Evolutionary conservation across 2,888 invertebrate genomes (phyloP), one percentile per base, ranked within the genome.

Genomic region (Endomychus coccineus): DNA sequence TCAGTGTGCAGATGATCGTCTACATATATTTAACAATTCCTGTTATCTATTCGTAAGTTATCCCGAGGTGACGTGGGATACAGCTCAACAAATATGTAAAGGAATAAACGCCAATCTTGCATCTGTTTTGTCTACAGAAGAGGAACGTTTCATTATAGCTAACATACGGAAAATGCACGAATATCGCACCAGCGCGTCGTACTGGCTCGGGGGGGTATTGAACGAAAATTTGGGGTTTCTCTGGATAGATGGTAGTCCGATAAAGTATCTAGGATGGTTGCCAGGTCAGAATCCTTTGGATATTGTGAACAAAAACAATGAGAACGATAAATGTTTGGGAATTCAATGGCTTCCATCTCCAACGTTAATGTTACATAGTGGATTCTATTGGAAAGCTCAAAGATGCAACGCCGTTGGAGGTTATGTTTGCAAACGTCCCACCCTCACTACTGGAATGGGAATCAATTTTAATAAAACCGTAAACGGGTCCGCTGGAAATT

Each of bases 21-120:
- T 81, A 43, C 74, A 77, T 21, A 69, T 80, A 43, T 81, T 75
- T 71, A 78, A 77, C 57, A 75, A 77, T 27, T 75, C 79, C 43
- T 86, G 85, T 61, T 86, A 84, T 65, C 71, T 85, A 6, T 77
- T 83, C 60, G 79, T 83, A 22, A 80, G 81, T 16, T 83, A 81
- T 56, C 85, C 85, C 3, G 78, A 78, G 58, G 83, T 82, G 1
- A 80, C 81, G 4, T 85, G 85, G 85, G 62, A 66, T 39, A 78
- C 77, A 3, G 79, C 80, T 2, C 71, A 72, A 48, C 74, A 78
- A 51, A 80, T 84, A 4, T 86, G 86, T 57, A 71, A 73, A 44
- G 81, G 82, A 6, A 73, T 83, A 41, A 80, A 78, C 64, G 80
- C 80, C 51, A 75, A 78, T 47, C 67, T 86, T 22, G 74, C 83